Evolutionary conservation across 2,113 vertebrate species (phyloP).

Genomic region (Etheostoma spectabile): DNA sequence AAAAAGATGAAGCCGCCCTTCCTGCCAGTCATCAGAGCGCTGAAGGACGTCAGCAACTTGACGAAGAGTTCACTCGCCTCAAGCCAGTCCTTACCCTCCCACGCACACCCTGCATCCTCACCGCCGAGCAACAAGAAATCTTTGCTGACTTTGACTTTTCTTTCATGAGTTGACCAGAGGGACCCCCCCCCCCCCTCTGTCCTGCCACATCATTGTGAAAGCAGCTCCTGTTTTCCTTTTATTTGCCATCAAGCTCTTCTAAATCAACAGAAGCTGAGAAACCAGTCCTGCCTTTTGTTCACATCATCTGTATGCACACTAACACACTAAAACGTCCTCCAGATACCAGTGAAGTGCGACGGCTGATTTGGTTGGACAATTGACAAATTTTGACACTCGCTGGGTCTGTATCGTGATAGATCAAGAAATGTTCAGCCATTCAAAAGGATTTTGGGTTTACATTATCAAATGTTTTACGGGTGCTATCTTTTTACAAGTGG

Average conservation of each 20-base stretch:
- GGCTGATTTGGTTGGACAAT: not conserved
- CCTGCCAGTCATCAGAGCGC: conserved; percentile 83
- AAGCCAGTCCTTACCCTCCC: conserved; percentile 88
- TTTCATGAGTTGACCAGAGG: conserved; percentile 48
- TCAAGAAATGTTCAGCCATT: no score
- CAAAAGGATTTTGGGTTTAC: not conserved
- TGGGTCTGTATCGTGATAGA: not conserved
- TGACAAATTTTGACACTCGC: not conserved
- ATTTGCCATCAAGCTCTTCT: not conserved
- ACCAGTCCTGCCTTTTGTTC: not conserved
- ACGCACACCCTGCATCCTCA: conserved; percentile 71
- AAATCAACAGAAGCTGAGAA: conserved; percentile 12
- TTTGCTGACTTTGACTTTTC: conserved; percentile 94
- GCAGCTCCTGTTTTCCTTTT: conserved; percentile 5
- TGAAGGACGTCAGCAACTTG: conserved; percentile 88
- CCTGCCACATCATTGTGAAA: not conserved
- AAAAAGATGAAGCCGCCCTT: conserved; percentile 88
- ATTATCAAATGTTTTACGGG: not conserved
- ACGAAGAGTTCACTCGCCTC: conserved; percentile 90
- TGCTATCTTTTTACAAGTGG: conserved; percentile 14
- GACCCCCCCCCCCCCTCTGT: not conserved
- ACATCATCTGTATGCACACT: not conserved
- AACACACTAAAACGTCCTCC: not conserved
- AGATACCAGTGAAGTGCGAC: not conserved
- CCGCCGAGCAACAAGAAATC: conserved; percentile 83